Evolutionary conservation across 2,113 vertebrate genomes (phyloP), one percentile per base, ranked within the genome.

Genomic region (Mesocricetus auratus): DNA sequence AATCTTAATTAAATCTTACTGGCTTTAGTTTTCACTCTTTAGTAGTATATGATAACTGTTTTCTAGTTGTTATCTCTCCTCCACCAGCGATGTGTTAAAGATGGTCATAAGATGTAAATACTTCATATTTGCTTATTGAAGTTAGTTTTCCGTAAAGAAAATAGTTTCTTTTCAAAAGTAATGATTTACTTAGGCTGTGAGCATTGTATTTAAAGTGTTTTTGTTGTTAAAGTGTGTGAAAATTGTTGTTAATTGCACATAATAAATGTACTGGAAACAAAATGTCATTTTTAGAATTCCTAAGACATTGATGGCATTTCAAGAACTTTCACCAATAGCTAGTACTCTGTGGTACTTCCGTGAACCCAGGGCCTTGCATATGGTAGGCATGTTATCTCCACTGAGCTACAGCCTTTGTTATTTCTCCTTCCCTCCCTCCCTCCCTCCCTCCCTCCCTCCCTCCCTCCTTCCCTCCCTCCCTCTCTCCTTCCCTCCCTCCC

Each of bases 71-170:
- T 93, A 71, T 85, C 13, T 87, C 13, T 45, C 33, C 1, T 45
- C 1, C 19, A 26, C 8, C 8, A 19, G 33, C n/a, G 21, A 68
- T 60, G 8, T 91, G 15, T 42, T 90, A 36, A 68, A 96, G 17
- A 68, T 36, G 53, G 29, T 60, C 7, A 81, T 96, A 19, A 39
- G 42, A 13, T 39, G 83, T 33, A 87, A 94, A 62, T 66, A 66
- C 29, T 95, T 75, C 45, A 64, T 17, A 8, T n/a, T 75, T 85
- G 31, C 36, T 92, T 91, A 86, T 62, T 91, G 31, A 94, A 53
- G 12, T 92, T 78, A 81, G 45, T 96, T 96, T 96, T 92, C 62
- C 83, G 77, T 88, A 75, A 77, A 31, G 85, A 92, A 85, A 90
- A 91, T 10, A 26, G 58, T 26, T 77, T 66, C 31, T 45, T 92